phyloP scores from a whole-genome alignment of 2,797 vertebrate species.

The Dendrocincla fuliginosa region DNA sequence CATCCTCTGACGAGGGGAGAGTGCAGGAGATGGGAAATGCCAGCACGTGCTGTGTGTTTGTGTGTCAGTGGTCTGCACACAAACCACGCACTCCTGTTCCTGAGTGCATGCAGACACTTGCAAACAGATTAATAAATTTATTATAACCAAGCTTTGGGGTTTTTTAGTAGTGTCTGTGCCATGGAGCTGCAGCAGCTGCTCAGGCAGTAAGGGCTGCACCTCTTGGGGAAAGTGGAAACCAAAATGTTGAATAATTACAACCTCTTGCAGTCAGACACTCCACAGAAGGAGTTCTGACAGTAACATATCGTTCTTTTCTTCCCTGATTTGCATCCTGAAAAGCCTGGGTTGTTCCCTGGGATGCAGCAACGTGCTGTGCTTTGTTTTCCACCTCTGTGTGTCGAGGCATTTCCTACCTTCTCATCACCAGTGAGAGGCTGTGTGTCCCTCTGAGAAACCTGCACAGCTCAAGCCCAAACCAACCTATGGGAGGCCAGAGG shows the following conservation, averaged over 20 bases:
- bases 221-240: background rate
- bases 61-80: background rate
- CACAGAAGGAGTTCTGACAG: background rate
- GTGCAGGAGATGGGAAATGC: background rate
- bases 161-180: background rate
- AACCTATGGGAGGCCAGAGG: background rate
- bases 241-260: background rate
- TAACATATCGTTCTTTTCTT: background rate
- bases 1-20: background rate
- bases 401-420: background rate
- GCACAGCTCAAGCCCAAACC: background rate
- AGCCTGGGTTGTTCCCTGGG: background rate
- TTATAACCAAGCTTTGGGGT: background rate
- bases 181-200: background rate
- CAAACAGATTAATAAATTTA: background rate
- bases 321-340: background rate
- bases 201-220: background rate
- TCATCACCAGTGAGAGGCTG: background rate
- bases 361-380: fast-evolving
- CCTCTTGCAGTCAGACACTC: background rate
- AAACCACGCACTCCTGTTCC: background rate
- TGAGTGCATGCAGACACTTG: background rate
- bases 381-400: background rate
- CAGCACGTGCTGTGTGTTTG: fast-evolving
- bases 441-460: background rate